Conservation (phyloP, 2,888 invertebrate genomes). For the Omphaloscelis lunosa region DNA sequence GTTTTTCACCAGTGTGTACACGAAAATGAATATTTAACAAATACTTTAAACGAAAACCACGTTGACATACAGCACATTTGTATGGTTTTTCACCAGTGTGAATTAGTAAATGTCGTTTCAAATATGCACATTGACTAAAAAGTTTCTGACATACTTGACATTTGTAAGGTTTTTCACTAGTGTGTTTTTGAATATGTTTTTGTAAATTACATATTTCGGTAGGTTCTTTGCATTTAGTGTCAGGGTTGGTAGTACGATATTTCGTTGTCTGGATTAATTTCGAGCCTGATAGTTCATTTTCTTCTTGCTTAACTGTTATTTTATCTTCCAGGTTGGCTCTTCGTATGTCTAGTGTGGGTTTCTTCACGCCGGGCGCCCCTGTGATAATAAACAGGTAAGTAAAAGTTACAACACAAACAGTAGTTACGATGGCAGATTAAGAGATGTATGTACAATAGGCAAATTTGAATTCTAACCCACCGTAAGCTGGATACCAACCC, state of each 20-base stretch:
- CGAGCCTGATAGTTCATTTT: neutral
- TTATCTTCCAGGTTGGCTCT: neutral
- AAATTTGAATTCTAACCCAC: too few species aligned
- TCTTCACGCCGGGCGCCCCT: neutral
- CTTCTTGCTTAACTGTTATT: neutral
- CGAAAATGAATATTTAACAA: constrained; percentile 10
- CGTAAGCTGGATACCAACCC: too few species aligned
- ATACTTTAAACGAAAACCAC: constrained; percentile 11
- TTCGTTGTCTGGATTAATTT: neutral
- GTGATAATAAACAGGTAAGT: neutral
- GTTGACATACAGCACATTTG: constrained; percentile 21
- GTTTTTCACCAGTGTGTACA: constrained; percentile 31
- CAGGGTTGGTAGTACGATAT: neutral
- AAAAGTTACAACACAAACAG: neutral
- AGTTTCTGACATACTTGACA: constrained; percentile 16
- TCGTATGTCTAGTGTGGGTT: neutral
- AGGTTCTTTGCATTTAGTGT: neutral
- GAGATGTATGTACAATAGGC: too few species aligned
- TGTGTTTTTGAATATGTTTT: neutral
- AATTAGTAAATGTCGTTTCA: neutral
- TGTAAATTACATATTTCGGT: neutral
- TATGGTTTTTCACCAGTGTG: constrained; percentile 20
- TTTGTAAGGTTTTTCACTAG: constrained; percentile 10
- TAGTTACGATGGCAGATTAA: too few species aligned
- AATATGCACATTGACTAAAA: constrained; percentile 3